These are phyloP conservation scores for Micromesistius poutassou DNA, from an alignment of 2,797 vertebrate species.

Conservation along the genomic window DNA sequence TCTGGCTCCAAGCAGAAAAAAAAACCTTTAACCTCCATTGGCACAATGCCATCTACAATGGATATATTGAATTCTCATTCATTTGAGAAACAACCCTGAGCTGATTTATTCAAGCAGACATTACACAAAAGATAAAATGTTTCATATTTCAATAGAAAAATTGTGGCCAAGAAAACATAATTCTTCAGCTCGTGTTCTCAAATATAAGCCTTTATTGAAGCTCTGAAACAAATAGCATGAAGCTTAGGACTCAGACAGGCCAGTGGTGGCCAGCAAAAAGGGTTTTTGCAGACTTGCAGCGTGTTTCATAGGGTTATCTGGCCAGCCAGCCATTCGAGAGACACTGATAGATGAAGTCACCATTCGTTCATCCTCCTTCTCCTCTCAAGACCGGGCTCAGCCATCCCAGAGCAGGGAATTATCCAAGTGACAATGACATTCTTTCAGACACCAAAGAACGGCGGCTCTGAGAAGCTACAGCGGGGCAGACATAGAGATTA, in stretches of 20 bases:
- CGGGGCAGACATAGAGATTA: slow-evolving; percentile 50
- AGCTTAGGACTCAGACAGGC: slow-evolving; percentile 8
- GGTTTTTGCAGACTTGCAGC: slow-evolving; percentile 49
- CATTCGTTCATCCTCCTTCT: slow-evolving; percentile 42
- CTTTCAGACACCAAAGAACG: slow-evolving; percentile 50
- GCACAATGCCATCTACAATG: slow-evolving; percentile 27
- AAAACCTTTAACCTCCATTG: slow-evolving; percentile 55
- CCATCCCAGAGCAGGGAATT: slow-evolving; percentile 43
- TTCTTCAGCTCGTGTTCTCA: not conserved
- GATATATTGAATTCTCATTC: not conserved
- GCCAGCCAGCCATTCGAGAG: slow-evolving; percentile 43
- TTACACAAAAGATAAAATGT: not conserved
- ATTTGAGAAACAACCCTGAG: not conserved
- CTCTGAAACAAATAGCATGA: not conserved
- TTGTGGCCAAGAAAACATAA: not conserved
- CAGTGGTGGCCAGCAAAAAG: slow-evolving; percentile 30
- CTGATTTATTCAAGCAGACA: not conserved
- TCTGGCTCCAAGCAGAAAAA: slow-evolving; percentile 41
- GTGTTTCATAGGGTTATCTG: slow-evolving; percentile 63
- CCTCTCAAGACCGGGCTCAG: slow-evolving; percentile 32
- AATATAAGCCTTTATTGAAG: slow-evolving; percentile 2
- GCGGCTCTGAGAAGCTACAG: slow-evolving; percentile 40
- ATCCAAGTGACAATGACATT: slow-evolving; percentile 55
- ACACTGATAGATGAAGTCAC: slow-evolving; percentile 60
- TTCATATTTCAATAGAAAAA: not conserved